Percentiles rank a stretch among this genome's conserved stretches.
phyloP scores from a whole-genome alignment of 2,888 invertebrate genomes.

The Microctonus aethiopoides region DNA sequence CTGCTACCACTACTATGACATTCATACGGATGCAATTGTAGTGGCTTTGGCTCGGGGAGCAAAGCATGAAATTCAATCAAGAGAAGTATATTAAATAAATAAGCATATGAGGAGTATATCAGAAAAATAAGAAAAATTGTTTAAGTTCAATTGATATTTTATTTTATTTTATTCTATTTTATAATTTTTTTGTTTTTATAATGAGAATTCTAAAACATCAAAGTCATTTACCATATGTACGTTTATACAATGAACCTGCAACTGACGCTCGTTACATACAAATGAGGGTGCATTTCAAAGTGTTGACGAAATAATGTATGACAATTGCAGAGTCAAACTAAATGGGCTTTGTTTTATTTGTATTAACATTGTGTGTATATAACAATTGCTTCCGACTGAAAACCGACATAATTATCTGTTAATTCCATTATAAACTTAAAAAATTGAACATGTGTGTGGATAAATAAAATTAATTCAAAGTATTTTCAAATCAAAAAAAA shows the following conservation, averaged over 20 bases:
- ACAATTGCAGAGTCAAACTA: neutral
- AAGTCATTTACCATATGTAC: neutral
- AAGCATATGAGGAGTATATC: neutral
- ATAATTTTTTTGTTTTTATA: neutral
- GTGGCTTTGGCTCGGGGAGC: neutral
- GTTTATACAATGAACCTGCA: neutral
- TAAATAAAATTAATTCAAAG: too few relatives aligned
- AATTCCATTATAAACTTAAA: too few relatives aligned
- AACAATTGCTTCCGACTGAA: too few relatives aligned
- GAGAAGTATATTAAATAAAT: neutral
- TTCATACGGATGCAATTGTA: neutral
- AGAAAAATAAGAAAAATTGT: neutral
- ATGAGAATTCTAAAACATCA: neutral
- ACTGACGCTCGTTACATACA: slow-evolving; percentile 8
- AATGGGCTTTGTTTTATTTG: neutral
- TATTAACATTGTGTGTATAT: neutral
- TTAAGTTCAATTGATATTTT: neutral
- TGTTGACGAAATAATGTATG: neutral
- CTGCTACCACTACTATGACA: neutral
- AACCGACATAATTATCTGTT: neutral
- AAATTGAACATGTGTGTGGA: too few relatives aligned
- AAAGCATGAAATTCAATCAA: neutral
- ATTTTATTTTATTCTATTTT: neutral
- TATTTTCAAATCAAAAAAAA: neutral
- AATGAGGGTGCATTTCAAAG: slow-evolving; percentile 22